Percentiles rank a stretch among this genome's conserved stretches.
phyloP scores from a whole-genome alignment of 2,888 invertebrate species.

The Dryomyza anilis region DNA sequence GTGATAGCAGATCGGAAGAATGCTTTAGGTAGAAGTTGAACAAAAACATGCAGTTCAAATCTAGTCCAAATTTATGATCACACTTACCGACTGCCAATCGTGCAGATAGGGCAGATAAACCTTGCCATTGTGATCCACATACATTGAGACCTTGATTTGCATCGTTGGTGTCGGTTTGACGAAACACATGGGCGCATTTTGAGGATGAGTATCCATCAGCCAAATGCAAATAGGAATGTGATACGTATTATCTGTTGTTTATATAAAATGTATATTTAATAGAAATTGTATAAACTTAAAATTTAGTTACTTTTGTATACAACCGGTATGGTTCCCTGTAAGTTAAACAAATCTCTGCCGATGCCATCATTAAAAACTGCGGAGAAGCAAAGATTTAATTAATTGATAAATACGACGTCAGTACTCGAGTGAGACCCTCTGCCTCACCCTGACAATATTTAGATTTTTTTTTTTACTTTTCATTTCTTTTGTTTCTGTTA shows the following conservation, averaged over 20 bases:
- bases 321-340: slow-evolving; percentile 93
- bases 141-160: slow-evolving; percentile 93
- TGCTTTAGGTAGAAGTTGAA: slow-evolving; percentile 48
- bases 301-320: slow-evolving; percentile 73
- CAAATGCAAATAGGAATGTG: slow-evolving; percentile 97
- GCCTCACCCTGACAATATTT: too few relatives aligned
- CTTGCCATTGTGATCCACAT: slow-evolving; percentile 94
- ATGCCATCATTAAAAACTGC: slow-evolving; percentile 88
- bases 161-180: slow-evolving; percentile 94
- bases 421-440: too few relatives aligned
- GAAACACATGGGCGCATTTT: slow-evolving; percentile 92
- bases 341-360: slow-evolving; percentile 77
- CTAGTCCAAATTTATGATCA: too few relatives aligned
- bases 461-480: neutral
- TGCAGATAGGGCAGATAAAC: slow-evolving; percentile 96
- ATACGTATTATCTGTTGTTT: slow-evolving; percentile 72
- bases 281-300: neutral
- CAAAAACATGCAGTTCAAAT: neutral
- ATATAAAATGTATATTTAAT: neutral
- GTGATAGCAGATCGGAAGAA: slow-evolving; percentile 82
- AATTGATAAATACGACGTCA: too few relatives aligned
- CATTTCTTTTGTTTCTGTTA: neutral
- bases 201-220: slow-evolving; percentile 96
- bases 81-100: slow-evolving; percentile 85
- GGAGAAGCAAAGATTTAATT: too few relatives aligned